phyloP scores from a whole-genome alignment of 2,113 vertebrate genomes.

The Hydrolagus affinis region DNA sequence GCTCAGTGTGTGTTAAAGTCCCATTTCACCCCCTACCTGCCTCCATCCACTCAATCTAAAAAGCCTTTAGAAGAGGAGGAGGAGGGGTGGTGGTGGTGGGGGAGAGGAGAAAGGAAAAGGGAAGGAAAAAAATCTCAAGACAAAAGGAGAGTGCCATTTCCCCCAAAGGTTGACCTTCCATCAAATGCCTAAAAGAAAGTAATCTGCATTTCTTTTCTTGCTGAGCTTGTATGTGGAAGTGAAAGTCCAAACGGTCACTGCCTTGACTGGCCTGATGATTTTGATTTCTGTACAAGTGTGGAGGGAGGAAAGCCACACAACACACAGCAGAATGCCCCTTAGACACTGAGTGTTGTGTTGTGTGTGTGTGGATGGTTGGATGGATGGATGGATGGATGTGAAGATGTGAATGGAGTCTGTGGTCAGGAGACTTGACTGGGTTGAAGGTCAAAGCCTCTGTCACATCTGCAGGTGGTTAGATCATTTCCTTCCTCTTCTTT shows the following conservation, averaged over 20 bases:
- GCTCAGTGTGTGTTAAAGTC: too few species aligned
- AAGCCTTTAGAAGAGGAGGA: too few species aligned
- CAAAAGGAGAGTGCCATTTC: too few species aligned
- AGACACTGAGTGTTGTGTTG: too few species aligned
- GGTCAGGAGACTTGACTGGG: conserved; percentile 58
- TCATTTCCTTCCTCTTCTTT: conserved; percentile 60
- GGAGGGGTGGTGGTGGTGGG: too few species aligned
- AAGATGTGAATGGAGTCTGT: conserved; percentile 62
- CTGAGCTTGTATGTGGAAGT: conserved; percentile 78
- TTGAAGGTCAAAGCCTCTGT: conserved; percentile 83
- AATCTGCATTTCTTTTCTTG: conserved; percentile 87
- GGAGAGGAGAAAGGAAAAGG: too few species aligned
- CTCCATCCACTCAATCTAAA: too few species aligned
- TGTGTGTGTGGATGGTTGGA: too few species aligned
- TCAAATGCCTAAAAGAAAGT: conserved; percentile 69
- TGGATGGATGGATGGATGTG: too few species aligned
- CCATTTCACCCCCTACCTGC: too few species aligned
- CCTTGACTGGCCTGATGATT: conserved; percentile 58
- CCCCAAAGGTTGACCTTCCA: conserved; percentile 71
- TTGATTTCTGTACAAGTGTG: conserved; percentile 34
- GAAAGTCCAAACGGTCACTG: conserved; percentile 70
- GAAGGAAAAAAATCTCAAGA: too few species aligned
- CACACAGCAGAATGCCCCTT: conserved; percentile 55
- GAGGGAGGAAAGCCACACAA: too few species aligned
- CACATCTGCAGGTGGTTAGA: conserved; percentile 78